Base-by-base conservation (phyloP, 2,113 vertebrate genomes). In the Hippoglossus stenolepis region DNA sequence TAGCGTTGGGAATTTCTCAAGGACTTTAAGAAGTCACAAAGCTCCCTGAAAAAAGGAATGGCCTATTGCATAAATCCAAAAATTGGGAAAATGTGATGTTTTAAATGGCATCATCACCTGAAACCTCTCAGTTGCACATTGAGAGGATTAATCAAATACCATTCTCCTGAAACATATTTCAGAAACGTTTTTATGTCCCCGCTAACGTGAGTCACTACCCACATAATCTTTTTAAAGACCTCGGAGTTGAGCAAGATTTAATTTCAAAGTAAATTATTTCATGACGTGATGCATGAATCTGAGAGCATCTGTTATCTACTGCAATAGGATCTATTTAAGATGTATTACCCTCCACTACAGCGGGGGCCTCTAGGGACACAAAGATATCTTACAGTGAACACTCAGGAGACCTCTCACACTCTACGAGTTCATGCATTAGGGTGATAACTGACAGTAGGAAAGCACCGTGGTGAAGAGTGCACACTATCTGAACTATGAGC, bases 251-350 rank as follows among this genome's bases (percentile, higher is more conserved):
- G 58, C 43, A 47, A 70, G 66, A 80, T 81, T 78, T 24, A 3
- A 75, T 87, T 83, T 85, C 85, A 85, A 72, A 82, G 75, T 67
- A 28, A 73, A 76, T 57, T 9, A 73, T 40, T 65, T 75, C 53
- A 73, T 72, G 66, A 82, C 5, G 35, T 67, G 70, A 73, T 70
- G 56, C 40, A 2, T 20, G 23, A 26, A 47, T 83, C 60, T 57
- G 20, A 80, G 61, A 73, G 26, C 47, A 64, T 77, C 62, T 70
- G 26, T 69, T 49, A 56, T 56, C 75, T 60, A 3, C 74, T 71
- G 61, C 60, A 57, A 60, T 54, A 24, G 40, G 40, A 43, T 43
- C 47, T 51, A 15, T 51, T 15, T 7, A 51, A 63, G 62, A 78
- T 76, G 70, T 47, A 63, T 85, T 70, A 74, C 40, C 61, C 78